phyloP scores from a whole-genome alignment of 2,888 invertebrate genomes.

The Chloroclystis v-ata region DNA sequence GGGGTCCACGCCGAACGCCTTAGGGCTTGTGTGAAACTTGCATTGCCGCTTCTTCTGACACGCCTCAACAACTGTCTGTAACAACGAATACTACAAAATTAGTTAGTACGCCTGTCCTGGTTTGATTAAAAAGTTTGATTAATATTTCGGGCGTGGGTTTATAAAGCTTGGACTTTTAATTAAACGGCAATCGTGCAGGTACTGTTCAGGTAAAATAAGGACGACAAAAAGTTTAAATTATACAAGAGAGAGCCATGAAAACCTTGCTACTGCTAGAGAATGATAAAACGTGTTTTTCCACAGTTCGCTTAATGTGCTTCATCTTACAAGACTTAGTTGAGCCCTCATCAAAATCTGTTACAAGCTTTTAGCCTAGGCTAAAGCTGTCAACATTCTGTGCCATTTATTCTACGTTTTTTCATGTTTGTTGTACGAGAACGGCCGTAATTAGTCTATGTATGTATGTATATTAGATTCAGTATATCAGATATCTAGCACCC shows the following conservation, averaged over 20 bases:
- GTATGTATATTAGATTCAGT: too few species aligned
- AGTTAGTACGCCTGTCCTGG: constrained; percentile 64
- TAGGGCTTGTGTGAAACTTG: constrained; percentile 92
- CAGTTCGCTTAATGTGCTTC: neutral
- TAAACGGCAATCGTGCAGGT: neutral
- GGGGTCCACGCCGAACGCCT: constrained; percentile 92
- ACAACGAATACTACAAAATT: constrained; percentile 86
- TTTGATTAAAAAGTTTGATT: constrained; percentile 23
- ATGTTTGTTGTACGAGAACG: too few species aligned
- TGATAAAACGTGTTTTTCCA: neutral
- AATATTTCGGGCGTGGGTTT: constrained; percentile 6
- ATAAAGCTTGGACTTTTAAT: constrained; percentile 2
- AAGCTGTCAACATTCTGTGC: too few species aligned
- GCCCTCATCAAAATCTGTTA: neutral
- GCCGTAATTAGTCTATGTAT: too few species aligned
- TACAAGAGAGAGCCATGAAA: neutral
- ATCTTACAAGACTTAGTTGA: neutral
- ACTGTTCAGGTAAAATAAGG: neutral
- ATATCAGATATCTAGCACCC: too few species aligned
- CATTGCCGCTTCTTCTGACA: constrained; percentile 96
- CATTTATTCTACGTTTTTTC: too few species aligned
- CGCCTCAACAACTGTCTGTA: constrained; percentile 95
- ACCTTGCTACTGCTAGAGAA: neutral
- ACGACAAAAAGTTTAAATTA: neutral
- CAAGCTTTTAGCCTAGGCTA: too few species aligned